phyloP scores from a whole-genome alignment of 37 sponge, comb jelly and placozoan genomes.

The Chondrosia reniformis region DNA sequence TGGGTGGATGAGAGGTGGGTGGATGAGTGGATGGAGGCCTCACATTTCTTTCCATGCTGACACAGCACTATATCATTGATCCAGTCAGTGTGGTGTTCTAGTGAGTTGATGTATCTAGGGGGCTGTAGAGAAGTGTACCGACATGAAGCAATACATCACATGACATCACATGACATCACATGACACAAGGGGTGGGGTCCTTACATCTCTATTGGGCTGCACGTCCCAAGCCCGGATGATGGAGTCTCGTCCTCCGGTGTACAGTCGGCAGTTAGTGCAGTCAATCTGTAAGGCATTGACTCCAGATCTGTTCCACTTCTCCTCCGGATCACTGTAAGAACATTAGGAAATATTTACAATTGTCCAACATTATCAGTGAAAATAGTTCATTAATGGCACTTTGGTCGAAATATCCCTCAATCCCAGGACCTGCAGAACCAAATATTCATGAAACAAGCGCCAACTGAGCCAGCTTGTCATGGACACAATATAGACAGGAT shows the following conservation, averaged over 20 bases:
- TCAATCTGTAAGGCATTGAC: conserved; percentile 77
- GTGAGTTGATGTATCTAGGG: background rate
- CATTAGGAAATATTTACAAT: background rate
- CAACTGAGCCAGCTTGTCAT: too few species aligned
- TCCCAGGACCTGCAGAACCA: too few species aligned
- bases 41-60: conserved; percentile 41
- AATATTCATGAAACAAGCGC: too few species aligned
- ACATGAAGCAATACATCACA: background rate
- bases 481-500: too few species aligned
- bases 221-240: conserved; percentile 63
- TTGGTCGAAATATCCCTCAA: too few species aligned
- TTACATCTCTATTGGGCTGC: background rate
- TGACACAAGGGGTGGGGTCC: background rate
- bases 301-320: conserved; percentile 72
- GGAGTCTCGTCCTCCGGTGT: conserved; percentile 90
- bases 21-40: background rate
- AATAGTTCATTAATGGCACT: too few species aligned
- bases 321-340: conserved; percentile 26
- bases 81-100: conserved; percentile 99
- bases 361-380: too few species aligned
- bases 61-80: conserved; percentile 89
- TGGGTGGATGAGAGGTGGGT: too few species aligned
- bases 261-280: conserved; percentile 35
- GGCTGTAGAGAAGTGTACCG: background rate
- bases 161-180: background rate